phyloP scores from a whole-genome alignment of 1,140 invertebrate genomes.

The Euura lappo region DNA sequence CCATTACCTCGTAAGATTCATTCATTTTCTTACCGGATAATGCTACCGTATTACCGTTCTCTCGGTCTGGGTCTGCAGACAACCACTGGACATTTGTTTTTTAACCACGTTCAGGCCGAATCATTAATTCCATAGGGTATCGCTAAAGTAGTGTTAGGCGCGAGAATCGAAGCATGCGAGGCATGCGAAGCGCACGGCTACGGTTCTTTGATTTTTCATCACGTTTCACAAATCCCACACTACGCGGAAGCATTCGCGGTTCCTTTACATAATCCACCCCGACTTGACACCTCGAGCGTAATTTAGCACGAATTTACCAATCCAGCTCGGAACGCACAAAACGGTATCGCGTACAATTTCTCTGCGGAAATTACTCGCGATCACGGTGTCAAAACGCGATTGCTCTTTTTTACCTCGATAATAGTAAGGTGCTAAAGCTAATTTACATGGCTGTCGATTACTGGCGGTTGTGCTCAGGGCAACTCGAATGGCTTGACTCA shows the following conservation, averaged over 20 bases:
- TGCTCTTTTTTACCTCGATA: too few species aligned
- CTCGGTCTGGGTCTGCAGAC: too few species aligned
- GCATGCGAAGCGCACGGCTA: not conserved
- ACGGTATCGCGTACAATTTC: too few species aligned
- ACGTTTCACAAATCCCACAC: not conserved
- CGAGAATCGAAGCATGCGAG: constrained; percentile 2
- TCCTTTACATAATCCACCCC: not conserved
- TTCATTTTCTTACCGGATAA: not conserved
- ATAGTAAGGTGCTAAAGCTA: too few species aligned
- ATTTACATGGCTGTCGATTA: too few species aligned
- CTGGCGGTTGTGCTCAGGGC: too few species aligned
- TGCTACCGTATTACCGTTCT: not conserved
- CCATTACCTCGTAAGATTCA: not conserved
- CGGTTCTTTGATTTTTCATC: constrained; percentile 1
- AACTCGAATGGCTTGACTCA: too few species aligned
- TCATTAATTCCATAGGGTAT: constrained; percentile 4
- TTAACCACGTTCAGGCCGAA: not conserved
- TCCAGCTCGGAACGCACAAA: too few species aligned
- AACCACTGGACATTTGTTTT: not conserved
- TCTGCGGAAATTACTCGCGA: too few species aligned
- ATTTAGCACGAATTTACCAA: too few species aligned
- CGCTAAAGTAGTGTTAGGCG: not conserved
- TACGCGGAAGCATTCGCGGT: not conserved
- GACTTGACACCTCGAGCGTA: not conserved
- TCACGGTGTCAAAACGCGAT: too few species aligned